A percentile compares a stretch with the other conserved stretches of the same genome.
phyloP scores from a whole-genome alignment of 2,888 invertebrate species.

The Volucella inflata region DNA sequence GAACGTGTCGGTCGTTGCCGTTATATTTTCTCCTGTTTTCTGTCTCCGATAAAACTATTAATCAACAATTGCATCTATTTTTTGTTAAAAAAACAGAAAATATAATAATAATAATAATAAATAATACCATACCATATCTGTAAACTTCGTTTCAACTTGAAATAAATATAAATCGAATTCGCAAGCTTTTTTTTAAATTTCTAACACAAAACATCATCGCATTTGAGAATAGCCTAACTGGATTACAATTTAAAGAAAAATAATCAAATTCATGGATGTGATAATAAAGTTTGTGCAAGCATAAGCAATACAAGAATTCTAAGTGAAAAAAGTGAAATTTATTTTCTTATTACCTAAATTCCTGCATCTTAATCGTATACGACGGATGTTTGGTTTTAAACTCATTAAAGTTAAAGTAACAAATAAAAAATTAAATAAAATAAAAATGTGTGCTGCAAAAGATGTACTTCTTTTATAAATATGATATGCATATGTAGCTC shows the following conservation, averaged over 20 bases:
- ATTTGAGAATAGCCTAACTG: conserved; percentile 44
- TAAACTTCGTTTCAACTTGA: conserved; percentile 15
- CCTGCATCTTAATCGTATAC: conserved; percentile 32
- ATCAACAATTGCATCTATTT: conserved; percentile 69
- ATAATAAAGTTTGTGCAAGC: conserved; percentile 63
- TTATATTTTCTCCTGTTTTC: conserved; percentile 75
- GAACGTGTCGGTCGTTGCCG: conserved; percentile 76
- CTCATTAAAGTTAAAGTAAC: neutral
- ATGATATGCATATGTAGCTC: conserved; percentile 29
- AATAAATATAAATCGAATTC: conserved; percentile 17
- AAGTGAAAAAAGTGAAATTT: conserved; percentile 63
- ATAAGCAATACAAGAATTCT: conserved; percentile 50
- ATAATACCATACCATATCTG: conserved; percentile 3
- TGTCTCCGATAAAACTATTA: conserved; percentile 72
- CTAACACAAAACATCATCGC: neutral
- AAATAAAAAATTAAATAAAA: conserved; percentile 27
- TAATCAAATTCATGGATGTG: conserved; percentile 52
- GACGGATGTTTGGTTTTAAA: conserved; percentile 41
- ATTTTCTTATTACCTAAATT: conserved; percentile 40
- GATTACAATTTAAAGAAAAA: conserved; percentile 43
- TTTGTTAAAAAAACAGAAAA: conserved; percentile 7
- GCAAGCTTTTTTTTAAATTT: conserved; percentile 1
- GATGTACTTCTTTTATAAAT: conserved; percentile 36
- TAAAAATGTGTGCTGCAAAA: conserved; percentile 49
- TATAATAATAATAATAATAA: neutral